Conservation (phyloP, 2,888 invertebrate species). For the Crossocerus cetratus region DNA sequence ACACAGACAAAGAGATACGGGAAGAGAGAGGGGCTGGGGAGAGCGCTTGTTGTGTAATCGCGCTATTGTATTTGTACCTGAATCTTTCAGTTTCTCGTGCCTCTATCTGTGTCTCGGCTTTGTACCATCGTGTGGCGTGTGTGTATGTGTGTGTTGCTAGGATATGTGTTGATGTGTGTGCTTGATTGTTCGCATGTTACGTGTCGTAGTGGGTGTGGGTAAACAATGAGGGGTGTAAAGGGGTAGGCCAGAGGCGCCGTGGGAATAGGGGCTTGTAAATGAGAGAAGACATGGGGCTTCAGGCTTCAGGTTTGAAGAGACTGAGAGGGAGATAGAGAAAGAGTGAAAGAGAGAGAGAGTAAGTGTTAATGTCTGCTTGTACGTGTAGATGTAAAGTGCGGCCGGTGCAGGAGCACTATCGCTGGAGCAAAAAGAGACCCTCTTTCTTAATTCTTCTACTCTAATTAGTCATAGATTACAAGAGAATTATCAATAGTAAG, state of each 20-base stretch:
- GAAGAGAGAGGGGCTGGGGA: slow-evolving; percentile 16
- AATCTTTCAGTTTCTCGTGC: slow-evolving; percentile 5
- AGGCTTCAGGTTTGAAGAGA: background rate
- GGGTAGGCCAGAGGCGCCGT: background rate
- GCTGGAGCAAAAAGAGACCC: slow-evolving; percentile 56
- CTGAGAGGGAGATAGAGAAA: background rate
- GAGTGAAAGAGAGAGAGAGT: background rate
- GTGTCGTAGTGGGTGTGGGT: slow-evolving; percentile 5
- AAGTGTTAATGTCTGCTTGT: background rate
- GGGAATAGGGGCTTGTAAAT: background rate
- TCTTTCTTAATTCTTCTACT: slow-evolving; percentile 60
- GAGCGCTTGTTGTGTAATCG: background rate
- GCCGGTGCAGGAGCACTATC: slow-evolving; percentile 52
- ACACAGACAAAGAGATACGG: slow-evolving; percentile 22
- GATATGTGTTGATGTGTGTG: background rate
- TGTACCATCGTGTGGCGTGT: background rate
- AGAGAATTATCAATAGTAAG: slow-evolving; percentile 66
- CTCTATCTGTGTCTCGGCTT: background rate
- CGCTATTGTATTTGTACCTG: background rate
- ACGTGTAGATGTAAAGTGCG: slow-evolving; percentile 9
- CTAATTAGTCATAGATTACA: slow-evolving; percentile 66
- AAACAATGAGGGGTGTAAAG: background rate
- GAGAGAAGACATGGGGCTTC: background rate
- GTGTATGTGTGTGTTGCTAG: background rate
- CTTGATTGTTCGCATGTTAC: slow-evolving; percentile 8